A percentile compares a stretch with the other conserved stretches of the same genome.
phyloP scores from a whole-genome alignment of 1,140 invertebrate genomes.

The Pseudobourletiella spinata region DNA sequence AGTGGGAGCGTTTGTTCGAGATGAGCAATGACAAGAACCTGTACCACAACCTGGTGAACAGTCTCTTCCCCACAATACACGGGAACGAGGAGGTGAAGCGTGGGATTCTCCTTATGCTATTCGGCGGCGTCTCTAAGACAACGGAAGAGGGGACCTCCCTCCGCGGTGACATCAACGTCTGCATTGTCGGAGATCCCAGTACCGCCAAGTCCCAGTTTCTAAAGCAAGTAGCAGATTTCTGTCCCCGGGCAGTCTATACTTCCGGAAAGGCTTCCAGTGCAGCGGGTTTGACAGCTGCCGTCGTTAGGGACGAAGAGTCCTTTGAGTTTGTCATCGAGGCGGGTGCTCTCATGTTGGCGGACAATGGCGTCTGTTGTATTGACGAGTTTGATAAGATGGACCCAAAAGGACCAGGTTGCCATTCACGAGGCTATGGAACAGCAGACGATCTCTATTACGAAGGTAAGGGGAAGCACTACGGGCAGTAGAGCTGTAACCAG shows the following conservation, averaged over 20 bases:
- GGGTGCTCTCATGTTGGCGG: constrained; percentile 96
- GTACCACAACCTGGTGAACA: constrained; percentile 82
- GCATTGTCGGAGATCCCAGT: constrained; percentile 96
- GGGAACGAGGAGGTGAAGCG: constrained; percentile 97
- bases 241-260: constrained; percentile 92
- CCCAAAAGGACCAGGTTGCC: constrained; percentile 88
- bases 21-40: constrained; percentile 93
- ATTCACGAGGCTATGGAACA: constrained; percentile 99
- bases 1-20: constrained; percentile 93
- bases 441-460: constrained; percentile 97
- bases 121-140: constrained; percentile 95
- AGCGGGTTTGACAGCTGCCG: constrained; percentile 95
- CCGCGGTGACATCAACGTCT: constrained; percentile 95
- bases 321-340: constrained; percentile 99
- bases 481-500: too few relatives aligned
- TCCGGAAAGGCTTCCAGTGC: constrained; percentile 97
- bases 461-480: constrained; percentile 49
- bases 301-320: constrained; percentile 94
- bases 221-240: constrained; percentile 87
- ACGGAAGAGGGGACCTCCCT: constrained; percentile 76
- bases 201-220: constrained; percentile 97
- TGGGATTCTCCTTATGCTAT: constrained; percentile 90
- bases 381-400: constrained; percentile 99
- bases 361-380: constrained; percentile 98
- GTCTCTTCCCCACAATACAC: constrained; percentile 94